Evolutionary conservation across 2,113 vertebrate genomes (phyloP), one percentile per base, ranked within the genome.

Genomic region (Perca schrenkii): DNA sequence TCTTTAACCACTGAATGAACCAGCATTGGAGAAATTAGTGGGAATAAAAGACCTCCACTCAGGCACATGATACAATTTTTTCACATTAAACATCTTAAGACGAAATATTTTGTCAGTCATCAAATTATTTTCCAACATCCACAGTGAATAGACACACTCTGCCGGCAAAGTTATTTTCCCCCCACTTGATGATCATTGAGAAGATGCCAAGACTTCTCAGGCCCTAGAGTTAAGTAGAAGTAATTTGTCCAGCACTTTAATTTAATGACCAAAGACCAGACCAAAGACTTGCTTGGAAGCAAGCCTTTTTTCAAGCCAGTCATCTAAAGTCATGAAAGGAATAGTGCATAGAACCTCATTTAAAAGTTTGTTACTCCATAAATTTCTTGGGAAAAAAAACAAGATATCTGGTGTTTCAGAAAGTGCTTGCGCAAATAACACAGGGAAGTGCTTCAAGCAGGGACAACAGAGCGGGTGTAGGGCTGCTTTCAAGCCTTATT

Each of bases 401-500:
- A 22, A 63, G 8, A 53, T 17, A 62, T 76, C 34, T n/a, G 11
- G 21, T 53, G 36, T 49, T 49, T 22, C 7, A 15, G 2, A 17
- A 58, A 60, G 11, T 58, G 14, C 46, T 49, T 58, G 54, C 21
- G 21, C 8, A 17, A 21, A 36, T 61, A 61, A 40, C 8, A 62
- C n/a, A 83, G 54, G 61, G 25, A 70, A 69, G 28, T 16, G n/a
- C 22, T 73, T 56, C 25, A 40, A 70, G 5, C 19, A 1, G 36
- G 49, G n/a, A 56, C 19, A 66, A 43, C 8, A 21, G 19, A 56
- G 6, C 2, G 3, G 34, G 56, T 40, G 52, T 61, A 54, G 15
- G 10, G 62, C 46, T 71, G 56, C 71, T 77, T 85, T 80, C 31
- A 50, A 50, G 21, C n/a, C 46, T 60, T 65, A n/a, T 54, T 46